Base-by-base conservation (phyloP, 2,888 invertebrate genomes). In the Bugulina stolonifera region DNA sequence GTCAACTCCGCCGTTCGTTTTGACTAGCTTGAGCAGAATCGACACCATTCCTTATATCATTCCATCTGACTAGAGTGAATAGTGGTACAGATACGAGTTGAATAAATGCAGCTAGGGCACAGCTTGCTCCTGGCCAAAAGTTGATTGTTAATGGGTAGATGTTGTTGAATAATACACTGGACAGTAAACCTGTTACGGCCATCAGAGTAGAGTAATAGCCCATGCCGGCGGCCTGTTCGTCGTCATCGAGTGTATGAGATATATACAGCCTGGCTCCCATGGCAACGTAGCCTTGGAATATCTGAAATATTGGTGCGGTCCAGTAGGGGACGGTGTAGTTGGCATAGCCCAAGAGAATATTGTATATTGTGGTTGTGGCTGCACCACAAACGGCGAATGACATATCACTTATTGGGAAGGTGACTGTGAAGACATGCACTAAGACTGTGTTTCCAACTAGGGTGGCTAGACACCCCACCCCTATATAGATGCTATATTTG, bases 121-220 rank as follows among this genome's bases (percentile, higher is more conserved):
- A 70, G 70, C 70, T 43, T 35, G 43, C 14, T 10, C 70, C 70
- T 29, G 70, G 70, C 43, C 54, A 70, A 29, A 70, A 52, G 35
- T 43, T 2, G 23, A 70, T 35, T 1, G 70, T 43, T 3, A 43
- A 18, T 5, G 70, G 70, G 27, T 70, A 70, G 52, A 52, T 23
- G 5, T 5, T 70, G 70, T 70, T 70, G 23, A 43, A 70, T 23
- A 70, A 5, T 5, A 43, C 14, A 23, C 52, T 54, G 3, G 70
- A 23, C 25, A 43, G 3, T 23, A 70, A 23, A 5, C 27, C 32
- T 3, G 23, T 2, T 5, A 70, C 25, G 10, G 29, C 10, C 52
- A 35, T 35, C 2, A 43, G 35, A 3, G 52, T 22, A 23, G 70
- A 22, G 23, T 27, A 54, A 29, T 27, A 70, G 18, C 52, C 70